Percentiles rank a stretch among this genome's conserved stretches.
phyloP scores from a whole-genome alignment of 2,888 invertebrate species.

The Brenthis ino region DNA sequence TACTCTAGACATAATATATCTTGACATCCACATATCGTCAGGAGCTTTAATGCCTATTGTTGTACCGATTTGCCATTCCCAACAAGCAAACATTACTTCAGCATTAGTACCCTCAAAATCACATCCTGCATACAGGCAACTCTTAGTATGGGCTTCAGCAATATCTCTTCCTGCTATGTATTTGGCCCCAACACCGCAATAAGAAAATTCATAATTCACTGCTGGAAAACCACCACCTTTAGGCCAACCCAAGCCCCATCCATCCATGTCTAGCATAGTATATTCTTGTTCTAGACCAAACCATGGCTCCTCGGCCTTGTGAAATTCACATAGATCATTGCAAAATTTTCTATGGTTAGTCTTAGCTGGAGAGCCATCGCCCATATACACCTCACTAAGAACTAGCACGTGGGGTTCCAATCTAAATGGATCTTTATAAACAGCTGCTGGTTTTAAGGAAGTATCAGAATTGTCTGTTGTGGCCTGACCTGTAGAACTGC shows the following conservation, averaged over 20 bases:
- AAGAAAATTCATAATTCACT: slow-evolving; percentile 93
- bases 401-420: slow-evolving; percentile 93
- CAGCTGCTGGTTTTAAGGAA: slow-evolving; percentile 91
- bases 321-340: slow-evolving; percentile 86
- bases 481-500: slow-evolving; percentile 94
- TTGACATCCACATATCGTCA: slow-evolving; percentile 93
- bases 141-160: slow-evolving; percentile 89
- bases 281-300: slow-evolving; percentile 97
- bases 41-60: slow-evolving; percentile 91
- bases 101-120: slow-evolving; percentile 97
- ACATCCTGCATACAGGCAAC: slow-evolving; percentile 96
- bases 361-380: slow-evolving; percentile 86
- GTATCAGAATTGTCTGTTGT: slow-evolving; percentile 93
- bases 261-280: slow-evolving; percentile 92
- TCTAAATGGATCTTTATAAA: slow-evolving; percentile 95
- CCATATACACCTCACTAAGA: slow-evolving; percentile 90
- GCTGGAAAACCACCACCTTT: slow-evolving; percentile 93
- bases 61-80: slow-evolving; percentile 96
- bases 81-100: slow-evolving; percentile 97
- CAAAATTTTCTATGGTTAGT: slow-evolving; percentile 89
- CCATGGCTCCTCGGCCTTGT: slow-evolving; percentile 89
- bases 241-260: slow-evolving; percentile 96
- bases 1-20: slow-evolving; percentile 90
- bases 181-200: slow-evolving; percentile 97
- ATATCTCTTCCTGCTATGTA: slow-evolving; percentile 96